Conservation (phyloP, 2,797 vertebrate genomes). For the Gymnoscopelus braueri region DNA sequence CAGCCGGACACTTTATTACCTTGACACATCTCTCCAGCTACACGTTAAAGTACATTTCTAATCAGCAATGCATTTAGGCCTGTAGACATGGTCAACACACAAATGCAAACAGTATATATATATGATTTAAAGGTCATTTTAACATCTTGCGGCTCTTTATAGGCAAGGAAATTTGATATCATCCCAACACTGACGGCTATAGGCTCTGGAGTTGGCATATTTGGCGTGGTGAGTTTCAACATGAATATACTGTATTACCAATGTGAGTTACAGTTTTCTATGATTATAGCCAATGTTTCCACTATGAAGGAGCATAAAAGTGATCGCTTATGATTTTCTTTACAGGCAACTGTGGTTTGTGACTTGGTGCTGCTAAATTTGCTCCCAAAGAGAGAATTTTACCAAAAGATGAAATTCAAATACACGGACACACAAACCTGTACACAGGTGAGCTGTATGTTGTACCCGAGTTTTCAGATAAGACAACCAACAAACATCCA, state of each 20-base stretch:
- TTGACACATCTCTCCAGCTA: too few species aligned
- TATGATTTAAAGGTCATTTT: slow-evolving; percentile 1
- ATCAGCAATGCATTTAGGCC: background rate
- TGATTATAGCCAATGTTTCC: too few species aligned
- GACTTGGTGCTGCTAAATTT: slow-evolving; percentile 92
- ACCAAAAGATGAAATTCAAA: slow-evolving; percentile 98
- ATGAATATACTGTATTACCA: background rate
- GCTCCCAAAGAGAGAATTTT: slow-evolving; percentile 91
- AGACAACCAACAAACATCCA: too few species aligned
- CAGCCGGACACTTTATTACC: too few species aligned
- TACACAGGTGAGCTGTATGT: slow-evolving; percentile 61
- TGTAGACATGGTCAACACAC: background rate
- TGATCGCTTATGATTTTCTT: slow-evolving; percentile 12
- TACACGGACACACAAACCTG: slow-evolving; percentile 69
- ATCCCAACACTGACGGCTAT: slow-evolving; percentile 96
- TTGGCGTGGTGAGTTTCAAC: slow-evolving; percentile 90
- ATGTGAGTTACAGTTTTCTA: too few species aligned
- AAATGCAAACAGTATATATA: too few species aligned
- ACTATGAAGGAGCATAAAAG: background rate
- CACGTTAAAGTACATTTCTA: background rate
- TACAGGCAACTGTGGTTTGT: slow-evolving; percentile 94
- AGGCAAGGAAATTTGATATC: slow-evolving; percentile 97
- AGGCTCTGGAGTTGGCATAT: slow-evolving; percentile 97
- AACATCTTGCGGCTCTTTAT: slow-evolving; percentile 18
- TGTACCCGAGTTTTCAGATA: too few species aligned